A percentile compares a stretch with the other conserved stretches of the same genome.
These are phyloP conservation scores for Hippocampus guttulatus DNA, from an alignment of 2,113 vertebrate genomes.

Conservation along the genomic window DNA sequence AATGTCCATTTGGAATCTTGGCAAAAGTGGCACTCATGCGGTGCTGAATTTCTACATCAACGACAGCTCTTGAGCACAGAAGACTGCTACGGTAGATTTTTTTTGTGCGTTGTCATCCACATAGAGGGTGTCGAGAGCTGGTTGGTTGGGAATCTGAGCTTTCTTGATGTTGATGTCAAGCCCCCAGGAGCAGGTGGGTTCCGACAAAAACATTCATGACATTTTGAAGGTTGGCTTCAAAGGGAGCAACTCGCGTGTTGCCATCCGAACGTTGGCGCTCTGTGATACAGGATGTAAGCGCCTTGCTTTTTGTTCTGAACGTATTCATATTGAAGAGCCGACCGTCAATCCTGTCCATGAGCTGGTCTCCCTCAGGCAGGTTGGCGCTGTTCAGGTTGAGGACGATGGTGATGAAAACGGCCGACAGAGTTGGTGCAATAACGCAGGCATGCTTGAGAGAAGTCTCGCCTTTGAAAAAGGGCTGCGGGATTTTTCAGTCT, in stretches of 20 bases:
- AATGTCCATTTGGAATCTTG: no score
- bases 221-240: slow-evolving; percentile 1
- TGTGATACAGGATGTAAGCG: not conserved
- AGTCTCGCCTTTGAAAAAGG: no score
- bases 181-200: not conserved
- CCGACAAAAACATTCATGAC: not conserved
- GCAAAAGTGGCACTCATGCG: no score
- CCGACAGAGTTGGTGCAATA: no score
- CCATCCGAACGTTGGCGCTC: not conserved
- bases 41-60: not conserved
- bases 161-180: not conserved
- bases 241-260: not conserved
- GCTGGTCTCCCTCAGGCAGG: not conserved
- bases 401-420: no score
- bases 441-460: no score
- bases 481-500: no score
- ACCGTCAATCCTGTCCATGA: not conserved
- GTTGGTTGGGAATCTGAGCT: not conserved
- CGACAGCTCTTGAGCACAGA: not conserved
- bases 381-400: not conserved
- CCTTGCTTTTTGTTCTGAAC: not conserved
- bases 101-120: not conserved
- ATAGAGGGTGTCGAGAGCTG: not conserved
- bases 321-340: not conserved
- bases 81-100: not conserved